Conservation (phyloP, 2,113 vertebrate species). For the Bubalus kerabau region DNA sequence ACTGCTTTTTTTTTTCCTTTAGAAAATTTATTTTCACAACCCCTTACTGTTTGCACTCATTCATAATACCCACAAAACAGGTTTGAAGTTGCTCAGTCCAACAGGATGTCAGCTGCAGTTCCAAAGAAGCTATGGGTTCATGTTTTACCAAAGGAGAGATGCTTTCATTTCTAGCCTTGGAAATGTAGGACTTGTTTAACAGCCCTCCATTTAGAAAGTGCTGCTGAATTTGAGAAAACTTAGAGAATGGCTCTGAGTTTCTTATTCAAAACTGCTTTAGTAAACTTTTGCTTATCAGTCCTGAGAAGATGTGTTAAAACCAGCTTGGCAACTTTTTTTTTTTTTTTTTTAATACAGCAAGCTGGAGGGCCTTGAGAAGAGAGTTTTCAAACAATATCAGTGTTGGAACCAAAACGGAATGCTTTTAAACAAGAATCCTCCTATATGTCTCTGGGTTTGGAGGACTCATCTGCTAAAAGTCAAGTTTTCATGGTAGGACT, state of each 20-base stretch:
- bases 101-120: conserved; percentile 70
- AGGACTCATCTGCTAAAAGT: conserved; percentile 53
- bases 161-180: not conserved
- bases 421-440: conserved; percentile 57
- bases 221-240: conserved; percentile 42
- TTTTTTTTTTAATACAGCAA: conserved; percentile 71
- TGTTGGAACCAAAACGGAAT: conserved; percentile 39
- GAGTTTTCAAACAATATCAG: conserved; percentile 79
- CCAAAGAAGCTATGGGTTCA: conserved; percentile 28
- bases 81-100: conserved; percentile 69
- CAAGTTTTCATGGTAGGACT: conserved; percentile 20
- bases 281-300: conserved; percentile 80
- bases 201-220: not conserved
- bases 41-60: conserved; percentile 65
- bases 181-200: not conserved
- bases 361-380: conserved; percentile 80
- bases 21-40: conserved; percentile 55
- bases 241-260: conserved; percentile 34
- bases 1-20: conserved; percentile 36
- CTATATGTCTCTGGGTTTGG: conserved; percentile 27
- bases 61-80: conserved; percentile 73
- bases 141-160: conserved; percentile 1
- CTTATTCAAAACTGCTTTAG: conserved; percentile 73
- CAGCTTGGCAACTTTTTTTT: conserved; percentile 82
- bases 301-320: conserved; percentile 84